Percentiles rank a stretch among this genome's conserved stretches.
Conservation (phyloP, 2,797 vertebrate species). For the Hoplostethus atlanticus region DNA sequence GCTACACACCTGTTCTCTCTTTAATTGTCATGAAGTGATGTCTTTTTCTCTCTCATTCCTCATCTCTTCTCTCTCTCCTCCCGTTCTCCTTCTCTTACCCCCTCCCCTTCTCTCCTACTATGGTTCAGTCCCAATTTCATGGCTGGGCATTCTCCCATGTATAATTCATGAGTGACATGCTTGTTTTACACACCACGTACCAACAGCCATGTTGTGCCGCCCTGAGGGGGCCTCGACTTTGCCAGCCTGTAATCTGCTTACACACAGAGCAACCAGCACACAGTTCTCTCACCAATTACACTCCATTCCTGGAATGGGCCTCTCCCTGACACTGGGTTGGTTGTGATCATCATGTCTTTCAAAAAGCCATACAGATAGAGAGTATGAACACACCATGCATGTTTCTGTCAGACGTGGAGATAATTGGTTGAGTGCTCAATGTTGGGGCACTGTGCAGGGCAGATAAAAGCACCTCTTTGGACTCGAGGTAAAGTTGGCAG, state of each 20-base stretch:
- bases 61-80: slow-evolving; percentile 20
- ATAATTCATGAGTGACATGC: slow-evolving; percentile 82
- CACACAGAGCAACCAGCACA: slow-evolving; percentile 74
- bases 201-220: slow-evolving; percentile 70
- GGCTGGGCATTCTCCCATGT: slow-evolving; percentile 74
- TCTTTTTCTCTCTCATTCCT: slow-evolving; percentile 37
- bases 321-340: slow-evolving; percentile 65
- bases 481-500: slow-evolving; percentile 58
- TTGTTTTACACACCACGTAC: slow-evolving; percentile 82
- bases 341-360: slow-evolving; percentile 75
- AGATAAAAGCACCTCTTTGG: slow-evolving; percentile 65
- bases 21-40: slow-evolving; percentile 66
- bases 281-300: slow-evolving; percentile 76
- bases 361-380: slow-evolving; percentile 55
- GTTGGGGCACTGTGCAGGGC: slow-evolving; percentile 24
- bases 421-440: slow-evolving; percentile 72
- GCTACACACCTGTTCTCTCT: slow-evolving; percentile 62
- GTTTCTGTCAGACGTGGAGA: slow-evolving; percentile 56
- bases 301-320: slow-evolving; percentile 70
- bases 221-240: slow-evolving; percentile 72
- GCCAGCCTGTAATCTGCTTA: slow-evolving; percentile 81
- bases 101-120: slow-evolving; percentile 51
- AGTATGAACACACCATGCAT: slow-evolving; percentile 41
- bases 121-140: slow-evolving; percentile 74
- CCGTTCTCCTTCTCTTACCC: slow-evolving; percentile 45